Evolutionary conservation across 2,113 vertebrate species (phyloP), one percentile per base, ranked within the genome.

Genomic region (Amazona guildingii): DNA sequence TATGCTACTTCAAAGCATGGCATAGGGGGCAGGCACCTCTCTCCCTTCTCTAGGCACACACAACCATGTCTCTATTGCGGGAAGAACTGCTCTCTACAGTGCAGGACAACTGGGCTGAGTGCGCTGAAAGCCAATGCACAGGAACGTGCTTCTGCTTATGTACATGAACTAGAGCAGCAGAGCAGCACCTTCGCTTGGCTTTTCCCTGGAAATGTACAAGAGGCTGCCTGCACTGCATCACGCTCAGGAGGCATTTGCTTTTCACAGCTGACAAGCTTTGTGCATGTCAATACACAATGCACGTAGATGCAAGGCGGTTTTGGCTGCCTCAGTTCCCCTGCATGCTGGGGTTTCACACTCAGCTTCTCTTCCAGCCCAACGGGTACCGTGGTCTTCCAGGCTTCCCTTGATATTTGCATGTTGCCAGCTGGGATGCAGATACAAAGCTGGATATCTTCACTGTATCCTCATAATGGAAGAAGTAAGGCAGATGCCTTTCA

Each of bases 271-370:
- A 55, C 41, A 66, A 70, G 29, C 21, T 64, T 29, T 0, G 0
- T 51, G 67, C 21, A 17, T 0, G 0, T 46, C 62, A 29, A 48
- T 8, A 43, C 0, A 0, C 10, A 24, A 27, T 1, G 17, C 15
- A 8, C 3, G 25, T 10, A 59, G 44, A 39, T 63, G 33, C 10
- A 35, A 64, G 62, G 62, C 59, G 4, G 21, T 46, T 80, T 57
- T 29, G 39, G 25, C 49, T 75, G 73, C n/a, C 44, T 31, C 33
- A 21, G 67, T 37, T 51, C 44, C 66, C 35, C 51, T 44, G 24
- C 4, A 21, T 21, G 8, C 31, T 20, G 14, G 41, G 14, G 13
- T 55, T 77, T 81, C 57, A 62, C 3, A 1, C 15, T 82, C 25
- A 77, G 51, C 63, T 86, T 77, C 59, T 76, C 23, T 55, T 41